Conservation (phyloP, 30 jellyfish, hydroid and myxozoan species). For the Clytia hemisphaerica region DNA sequence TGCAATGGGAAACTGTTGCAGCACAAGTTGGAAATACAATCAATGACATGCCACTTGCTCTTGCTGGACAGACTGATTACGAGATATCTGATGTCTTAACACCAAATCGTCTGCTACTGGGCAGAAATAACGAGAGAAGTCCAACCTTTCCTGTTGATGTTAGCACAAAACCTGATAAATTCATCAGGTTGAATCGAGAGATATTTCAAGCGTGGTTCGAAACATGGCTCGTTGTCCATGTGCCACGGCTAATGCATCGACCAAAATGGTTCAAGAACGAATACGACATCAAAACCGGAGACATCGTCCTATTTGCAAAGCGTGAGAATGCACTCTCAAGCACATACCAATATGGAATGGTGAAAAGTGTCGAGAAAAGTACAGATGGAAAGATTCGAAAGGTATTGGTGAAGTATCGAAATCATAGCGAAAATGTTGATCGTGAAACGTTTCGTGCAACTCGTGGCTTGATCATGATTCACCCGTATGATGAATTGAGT, state of each 20-base stretch:
- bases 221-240: conserved; percentile 6
- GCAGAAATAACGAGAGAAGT: background rate
- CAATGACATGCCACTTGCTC: too few species aligned
- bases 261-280: too few species aligned
- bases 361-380: background rate
- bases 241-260: background rate
- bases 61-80: too few species aligned
- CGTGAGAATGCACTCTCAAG: too few species aligned
- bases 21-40: too few species aligned
- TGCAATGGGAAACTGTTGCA: conserved; percentile 8
- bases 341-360: background rate
- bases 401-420: too few species aligned
- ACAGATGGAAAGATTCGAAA: background rate
- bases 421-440: too few species aligned
- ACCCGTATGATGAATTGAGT: too few species aligned
- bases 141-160: too few species aligned
- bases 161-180: background rate
- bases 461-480: background rate
- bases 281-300: too few species aligned
- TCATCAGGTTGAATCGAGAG: background rate
- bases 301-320: too few species aligned
- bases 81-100: background rate
- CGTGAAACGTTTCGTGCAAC: background rate
- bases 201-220: background rate
- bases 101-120: conserved; percentile 1